Evolutionary conservation across 1,140 invertebrate genomes (phyloP), one percentile per base, ranked within the genome.

Genomic region (Eupeodes corollae): DNA sequence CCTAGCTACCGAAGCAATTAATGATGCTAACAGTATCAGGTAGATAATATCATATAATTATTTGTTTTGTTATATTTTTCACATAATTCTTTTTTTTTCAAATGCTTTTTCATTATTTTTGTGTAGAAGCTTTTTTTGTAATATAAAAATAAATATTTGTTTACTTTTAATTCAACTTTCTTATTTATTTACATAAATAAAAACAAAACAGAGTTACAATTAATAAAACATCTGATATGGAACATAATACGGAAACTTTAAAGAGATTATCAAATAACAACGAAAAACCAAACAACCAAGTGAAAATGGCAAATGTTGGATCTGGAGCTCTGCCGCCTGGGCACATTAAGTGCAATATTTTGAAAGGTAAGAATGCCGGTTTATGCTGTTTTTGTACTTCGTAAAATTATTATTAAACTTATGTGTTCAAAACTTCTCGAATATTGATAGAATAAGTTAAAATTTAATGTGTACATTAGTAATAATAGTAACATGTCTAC

Each of bases 331-430:
- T 93, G 32, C 88, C 88, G 32, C 84, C 86, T 2, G 88, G 91
- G 49, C 85, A 91, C 57, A 78, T 94, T 40, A 95, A 95, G 71
- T 94, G 90, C 70, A 96, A 95, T 73, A 94, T 95, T 63, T 70
- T 93, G 31, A 95, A 95, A 77, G 89, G 85, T 73, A 75, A 74
- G 47, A 65, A 72, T 44, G 30, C 3, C n/a, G 6, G 6, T 44
- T 15, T 44, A 3, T 31, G 26, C 31, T 46, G 21, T 26, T 26
- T 26, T 26, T 26, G 21, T 26, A 8, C 21, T 26, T 26, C 21
- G 21, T 26, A 26, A 26, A 26, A 26, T n/a, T n/a, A n/a, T n/a
- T n/a, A n/a, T n/a, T n/a, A n/a, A n/a, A n/a, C n/a, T n/a, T n/a
- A n/a, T n/a, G n/a, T n/a, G n/a, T n/a, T n/a, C n/a, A n/a, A n/a